Evolutionary conservation across 1,140 invertebrate genomes (phyloP).

Genomic region (Zophobas morio): DNA sequence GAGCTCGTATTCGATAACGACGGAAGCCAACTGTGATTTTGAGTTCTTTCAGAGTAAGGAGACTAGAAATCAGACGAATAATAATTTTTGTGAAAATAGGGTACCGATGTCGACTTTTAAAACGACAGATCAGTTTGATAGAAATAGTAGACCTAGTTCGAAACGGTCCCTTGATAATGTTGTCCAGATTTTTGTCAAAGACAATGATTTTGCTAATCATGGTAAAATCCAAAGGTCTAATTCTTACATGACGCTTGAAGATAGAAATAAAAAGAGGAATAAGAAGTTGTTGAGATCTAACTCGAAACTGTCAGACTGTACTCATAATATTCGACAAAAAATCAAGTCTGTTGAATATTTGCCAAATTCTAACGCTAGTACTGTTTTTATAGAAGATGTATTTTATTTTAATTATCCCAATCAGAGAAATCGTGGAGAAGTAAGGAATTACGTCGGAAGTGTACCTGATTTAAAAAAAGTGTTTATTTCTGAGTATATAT

Average conservation of each 20-base stretch:
- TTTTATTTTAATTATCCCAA: conserved; percentile 47
- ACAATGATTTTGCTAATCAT: conserved; percentile 44
- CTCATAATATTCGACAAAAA: conserved; percentile 51
- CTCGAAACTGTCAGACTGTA: conserved; percentile 53
- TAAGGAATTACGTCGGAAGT: conserved; percentile 68
- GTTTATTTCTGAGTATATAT: conserved; percentile 72
- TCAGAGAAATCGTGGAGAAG: conserved; percentile 63
- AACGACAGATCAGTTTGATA: conserved; percentile 1
- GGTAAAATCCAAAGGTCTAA: conserved; percentile 60
- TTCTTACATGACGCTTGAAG: conserved; percentile 61
- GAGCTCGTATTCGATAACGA: conserved; percentile 75
- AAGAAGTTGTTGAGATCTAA: conserved; percentile 55
- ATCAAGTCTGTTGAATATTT: conserved; percentile 60
- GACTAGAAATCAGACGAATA: conserved; percentile 54
- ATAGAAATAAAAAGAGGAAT: conserved; percentile 51
- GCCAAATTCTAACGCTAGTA: conserved; percentile 51
- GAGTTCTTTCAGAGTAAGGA: conserved; percentile 73
- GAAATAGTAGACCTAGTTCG: conserved; percentile 62
- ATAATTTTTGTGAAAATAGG: conserved; percentile 14
- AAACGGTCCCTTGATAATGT: conserved; percentile 64
- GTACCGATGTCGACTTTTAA: conserved; percentile 26
- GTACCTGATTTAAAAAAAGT: conserved; percentile 72
- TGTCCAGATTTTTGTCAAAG: conserved; percentile 54
- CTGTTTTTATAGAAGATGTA: conserved; percentile 55
- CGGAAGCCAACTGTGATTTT: conserved; percentile 78